Evolutionary conservation across 2,888 invertebrate species (phyloP), one percentile per base, ranked within the genome.

Genomic region (Sinodicranocentrus sp.): DNA sequence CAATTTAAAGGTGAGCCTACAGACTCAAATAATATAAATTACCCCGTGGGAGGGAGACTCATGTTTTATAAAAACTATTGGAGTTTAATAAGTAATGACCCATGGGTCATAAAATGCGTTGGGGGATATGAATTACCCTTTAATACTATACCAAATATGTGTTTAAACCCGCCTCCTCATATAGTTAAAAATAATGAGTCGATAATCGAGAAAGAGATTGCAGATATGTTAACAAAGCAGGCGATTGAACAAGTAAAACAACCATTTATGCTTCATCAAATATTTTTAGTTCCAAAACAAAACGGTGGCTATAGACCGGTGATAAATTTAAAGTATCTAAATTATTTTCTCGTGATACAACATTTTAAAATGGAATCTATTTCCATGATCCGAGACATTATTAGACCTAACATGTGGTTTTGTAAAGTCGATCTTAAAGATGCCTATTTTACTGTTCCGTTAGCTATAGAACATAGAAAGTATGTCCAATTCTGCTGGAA

Each of bases 281-380:
- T 70, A 6, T 70, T 70, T 39, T 8, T 70, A n/a, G 26, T 70
- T 10, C 70, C 23, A 19, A 70, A 70, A 25, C 44, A 70, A n/a
- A 52, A 70, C 26, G 48, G 52, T 1, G 5, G 17, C 26, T 70
- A 52, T 48, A 21, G 70, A 25, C 70, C 70, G 2, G 82, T 85
- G 23, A 17, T 85, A 44, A 85, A 85, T 67, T 65, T 85, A 23
- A 83, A 85, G 57, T 8, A 26, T 3, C 39, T 85, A 19, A 85
- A 83, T 33, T 21, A 67, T 26, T 85, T 59, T 75, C 10, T 83
- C 2, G 8, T 23, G 1, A 44, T 28, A 13, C 19, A 61, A 13
- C 82, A 85, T 68, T 85, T 79, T 71, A 83, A 85, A 67, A 73
- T 85, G 68, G 85, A 85, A 28, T 75, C 77, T n/a, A 39, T 71